Conservation (phyloP, 1,140 invertebrate genomes). For the Leptopilina boulardi region DNA sequence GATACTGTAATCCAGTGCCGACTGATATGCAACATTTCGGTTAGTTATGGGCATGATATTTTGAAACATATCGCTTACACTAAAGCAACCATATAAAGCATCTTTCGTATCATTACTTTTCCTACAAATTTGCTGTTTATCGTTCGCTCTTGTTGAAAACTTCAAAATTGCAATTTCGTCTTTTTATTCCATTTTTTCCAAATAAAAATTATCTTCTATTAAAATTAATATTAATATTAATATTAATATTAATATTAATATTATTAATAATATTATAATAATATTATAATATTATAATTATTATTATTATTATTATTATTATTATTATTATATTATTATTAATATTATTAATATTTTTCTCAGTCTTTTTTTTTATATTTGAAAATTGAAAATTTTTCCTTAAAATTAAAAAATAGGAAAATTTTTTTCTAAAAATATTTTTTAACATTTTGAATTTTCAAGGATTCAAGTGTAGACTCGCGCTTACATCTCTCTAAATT, state of each 20-base stretch:
- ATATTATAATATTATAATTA: too few relatives aligned
- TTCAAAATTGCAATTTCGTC: not conserved
- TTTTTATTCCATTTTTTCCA: not conserved
- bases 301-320: too few relatives aligned
- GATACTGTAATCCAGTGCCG: slow-evolving; percentile 4
- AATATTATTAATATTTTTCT: too few relatives aligned
- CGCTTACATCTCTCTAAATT: slow-evolving; percentile 34
- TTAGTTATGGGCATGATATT: slow-evolving; percentile 17
- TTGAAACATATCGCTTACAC: slow-evolving; percentile 17
- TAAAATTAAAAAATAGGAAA: not conserved
- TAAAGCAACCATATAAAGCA: slow-evolving; percentile 13
- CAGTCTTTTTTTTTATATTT: too few relatives aligned
- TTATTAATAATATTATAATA: too few relatives aligned
- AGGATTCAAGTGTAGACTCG: not conserved
- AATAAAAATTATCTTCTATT: too few relatives aligned
- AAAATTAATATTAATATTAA: too few relatives aligned
- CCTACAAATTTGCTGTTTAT: slow-evolving; percentile 9
- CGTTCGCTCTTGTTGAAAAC: not conserved
- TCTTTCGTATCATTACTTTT: slow-evolving; percentile 10
- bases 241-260: too few relatives aligned
- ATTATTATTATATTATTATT: too few relatives aligned
- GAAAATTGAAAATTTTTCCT: too few relatives aligned
- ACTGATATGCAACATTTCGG: slow-evolving; percentile 13
- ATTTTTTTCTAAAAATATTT: too few relatives aligned
- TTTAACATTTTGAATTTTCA: slow-evolving; percentile 4